Evolutionary conservation across 2,797 vertebrate species (phyloP).

Genomic region (Pantherophis alleghaniensis): DNA sequence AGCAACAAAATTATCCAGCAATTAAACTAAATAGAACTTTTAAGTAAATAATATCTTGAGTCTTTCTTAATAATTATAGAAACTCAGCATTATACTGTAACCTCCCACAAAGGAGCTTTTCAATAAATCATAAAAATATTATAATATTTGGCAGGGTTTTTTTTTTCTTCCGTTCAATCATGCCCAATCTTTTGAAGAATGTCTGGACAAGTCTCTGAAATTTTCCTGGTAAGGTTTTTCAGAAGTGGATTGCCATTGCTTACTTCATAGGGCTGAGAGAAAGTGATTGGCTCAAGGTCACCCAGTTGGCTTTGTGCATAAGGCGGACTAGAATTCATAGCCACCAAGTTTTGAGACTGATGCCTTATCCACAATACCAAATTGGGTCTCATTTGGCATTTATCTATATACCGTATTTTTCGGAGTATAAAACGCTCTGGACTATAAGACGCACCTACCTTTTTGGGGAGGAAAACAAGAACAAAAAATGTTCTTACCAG

Average conservation of each 20-base stretch:
- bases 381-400: not conserved
- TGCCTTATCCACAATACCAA: not conserved
- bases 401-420: no score
- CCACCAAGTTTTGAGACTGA: not conserved
- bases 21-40: constrained; percentile 54
- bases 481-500: no score
- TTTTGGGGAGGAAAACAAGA: no score
- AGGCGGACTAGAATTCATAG: not conserved
- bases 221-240: not conserved
- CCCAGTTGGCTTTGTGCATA: not conserved
- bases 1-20: constrained; percentile 14
- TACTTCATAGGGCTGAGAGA: not conserved
- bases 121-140: constrained; percentile 24
- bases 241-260: not conserved
- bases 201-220: not conserved
- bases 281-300: not conserved
- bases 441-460: no score
- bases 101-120: constrained; percentile 37
- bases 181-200: not conserved
- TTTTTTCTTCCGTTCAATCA: not conserved
- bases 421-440: no score
- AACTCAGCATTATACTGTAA: constrained; percentile 22
- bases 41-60: constrained; percentile 44
- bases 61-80: constrained; percentile 8
- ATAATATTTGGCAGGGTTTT: not conserved